Percentiles rank a stretch among this genome's conserved stretches.
Evolutionary conservation across 2,888 invertebrate species (phyloP).

Genomic region (Linnaemya tessellans): DNA sequence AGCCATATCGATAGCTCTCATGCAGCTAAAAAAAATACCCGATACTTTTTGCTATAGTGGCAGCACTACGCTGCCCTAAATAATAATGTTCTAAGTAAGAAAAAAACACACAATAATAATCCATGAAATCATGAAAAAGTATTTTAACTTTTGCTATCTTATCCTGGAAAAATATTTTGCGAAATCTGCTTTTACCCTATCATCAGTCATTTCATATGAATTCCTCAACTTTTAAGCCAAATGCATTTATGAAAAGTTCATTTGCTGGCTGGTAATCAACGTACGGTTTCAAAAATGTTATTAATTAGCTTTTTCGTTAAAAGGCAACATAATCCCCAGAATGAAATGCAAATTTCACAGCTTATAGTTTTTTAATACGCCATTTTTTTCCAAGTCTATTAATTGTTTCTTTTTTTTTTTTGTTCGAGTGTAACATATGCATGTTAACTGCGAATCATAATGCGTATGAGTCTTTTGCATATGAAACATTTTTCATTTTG

Average conservation of each 20-base stretch:
- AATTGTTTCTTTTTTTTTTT: conserved; percentile 12
- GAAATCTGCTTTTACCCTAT: not conserved
- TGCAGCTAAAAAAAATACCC: too few species aligned
- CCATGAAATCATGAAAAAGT: not conserved
- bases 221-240: conserved; percentile 42
- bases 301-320: conserved; percentile 61
- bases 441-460: conserved; percentile 67
- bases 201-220: conserved; percentile 42
- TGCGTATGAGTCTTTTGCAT: conserved; percentile 72
- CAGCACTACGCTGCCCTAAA: too few species aligned
- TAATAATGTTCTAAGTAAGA: too few species aligned
- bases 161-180: not conserved
- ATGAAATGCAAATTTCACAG: conserved; percentile 69
- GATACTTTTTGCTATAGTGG: too few species aligned
- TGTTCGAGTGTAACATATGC: conserved; percentile 52
- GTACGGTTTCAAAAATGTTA: conserved; percentile 50
- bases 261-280: conserved; percentile 32
- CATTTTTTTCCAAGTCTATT: not conserved
- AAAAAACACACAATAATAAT: too few species aligned
- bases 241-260: conserved; percentile 27
- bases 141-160: not conserved
- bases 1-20: too few species aligned
- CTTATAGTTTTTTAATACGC: conserved; percentile 65
- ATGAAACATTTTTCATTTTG: conserved; percentile 70
- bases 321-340: conserved; percentile 21